A percentile compares a stretch with the other conserved stretches of the same genome.
phyloP scores from a whole-genome alignment of 2,888 invertebrate species.

The Augiades crinisus region DNA sequence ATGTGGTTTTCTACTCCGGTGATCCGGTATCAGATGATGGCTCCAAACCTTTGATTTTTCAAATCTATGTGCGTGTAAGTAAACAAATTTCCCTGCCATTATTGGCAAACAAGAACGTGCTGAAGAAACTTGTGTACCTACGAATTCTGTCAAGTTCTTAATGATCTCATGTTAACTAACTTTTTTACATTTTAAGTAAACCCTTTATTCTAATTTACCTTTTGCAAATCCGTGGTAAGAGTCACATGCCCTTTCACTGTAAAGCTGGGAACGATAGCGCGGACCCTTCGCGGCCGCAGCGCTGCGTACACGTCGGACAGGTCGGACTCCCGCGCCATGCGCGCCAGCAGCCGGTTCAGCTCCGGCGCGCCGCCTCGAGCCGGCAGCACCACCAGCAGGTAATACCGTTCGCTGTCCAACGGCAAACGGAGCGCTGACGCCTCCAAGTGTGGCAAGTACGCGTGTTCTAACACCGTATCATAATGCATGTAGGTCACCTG shows the following conservation, averaged over 20 bases:
- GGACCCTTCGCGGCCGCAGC: conserved; percentile 86
- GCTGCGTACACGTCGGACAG: conserved; percentile 85
- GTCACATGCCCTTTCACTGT: conserved; percentile 89
- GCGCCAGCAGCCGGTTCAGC: conserved; percentile 83
- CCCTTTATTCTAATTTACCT: conserved; percentile 76
- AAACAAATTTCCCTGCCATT: too few species aligned
- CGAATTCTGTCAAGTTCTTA: too few species aligned
- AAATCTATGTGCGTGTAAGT: too few species aligned
- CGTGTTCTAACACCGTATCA: conserved; percentile 88
- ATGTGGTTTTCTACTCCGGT: too few species aligned
- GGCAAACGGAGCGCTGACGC: conserved; percentile 89
- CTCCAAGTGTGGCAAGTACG: conserved; percentile 86
- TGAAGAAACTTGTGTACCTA: too few species aligned
- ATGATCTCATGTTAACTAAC: too few species aligned
- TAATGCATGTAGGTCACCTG: conserved; percentile 87
- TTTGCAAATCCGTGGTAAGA: conserved; percentile 90
- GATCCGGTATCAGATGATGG: too few species aligned
- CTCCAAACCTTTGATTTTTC: too few species aligned
- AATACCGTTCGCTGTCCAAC: conserved; percentile 90
- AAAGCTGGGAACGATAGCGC: conserved; percentile 90
- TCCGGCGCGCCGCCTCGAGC: conserved; percentile 82
- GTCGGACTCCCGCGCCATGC: conserved; percentile 82
- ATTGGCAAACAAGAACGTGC: too few species aligned
- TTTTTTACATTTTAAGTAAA: too few species aligned
- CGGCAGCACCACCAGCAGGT: conserved; percentile 87